Percentiles rank a stretch among this genome's conserved stretches.
These are phyloP conservation scores for Netelia virgata DNA, from an alignment of 2,888 invertebrate genomes.

Conservation along the genomic window DNA sequence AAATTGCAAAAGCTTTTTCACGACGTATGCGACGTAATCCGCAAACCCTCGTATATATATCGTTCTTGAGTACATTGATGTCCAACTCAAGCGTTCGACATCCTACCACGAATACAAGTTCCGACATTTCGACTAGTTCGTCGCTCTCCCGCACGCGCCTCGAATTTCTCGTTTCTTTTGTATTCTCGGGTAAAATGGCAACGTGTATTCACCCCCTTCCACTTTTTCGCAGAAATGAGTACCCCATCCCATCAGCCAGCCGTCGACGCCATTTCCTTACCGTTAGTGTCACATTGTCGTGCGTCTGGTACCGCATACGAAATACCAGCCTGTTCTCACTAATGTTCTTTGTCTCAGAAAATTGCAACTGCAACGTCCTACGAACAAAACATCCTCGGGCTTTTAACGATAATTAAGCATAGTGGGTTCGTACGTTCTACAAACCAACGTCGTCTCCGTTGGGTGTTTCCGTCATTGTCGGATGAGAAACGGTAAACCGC, in stretches of 20 bases:
- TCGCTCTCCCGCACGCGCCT: neutral
- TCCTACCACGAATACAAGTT: neutral
- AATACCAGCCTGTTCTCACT: neutral
- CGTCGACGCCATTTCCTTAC: slow-evolving; percentile 16
- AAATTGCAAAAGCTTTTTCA: slow-evolving; percentile 5
- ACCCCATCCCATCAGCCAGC: neutral
- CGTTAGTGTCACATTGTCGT: slow-evolving; percentile 33
- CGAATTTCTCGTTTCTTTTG: neutral
- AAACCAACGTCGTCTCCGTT: neutral
- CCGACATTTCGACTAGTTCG: neutral
- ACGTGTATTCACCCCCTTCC: slow-evolving; percentile 9
- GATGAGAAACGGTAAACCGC: neutral
- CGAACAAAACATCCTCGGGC: slow-evolving; percentile 3
- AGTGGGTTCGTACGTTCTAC: neutral
- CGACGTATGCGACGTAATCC: neutral
- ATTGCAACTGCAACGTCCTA: neutral
- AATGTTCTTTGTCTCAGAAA: neutral
- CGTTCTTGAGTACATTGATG: neutral
- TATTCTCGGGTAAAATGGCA: neutral
- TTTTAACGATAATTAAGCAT: slow-evolving; percentile 47
- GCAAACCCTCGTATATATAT: neutral
- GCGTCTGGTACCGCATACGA: neutral
- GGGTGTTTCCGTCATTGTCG: neutral
- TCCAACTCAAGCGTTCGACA: neutral
- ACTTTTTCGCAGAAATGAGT: too few relatives aligned